Conservation (phyloP, 2,888 invertebrate species). For the Synergus laeviventris region DNA sequence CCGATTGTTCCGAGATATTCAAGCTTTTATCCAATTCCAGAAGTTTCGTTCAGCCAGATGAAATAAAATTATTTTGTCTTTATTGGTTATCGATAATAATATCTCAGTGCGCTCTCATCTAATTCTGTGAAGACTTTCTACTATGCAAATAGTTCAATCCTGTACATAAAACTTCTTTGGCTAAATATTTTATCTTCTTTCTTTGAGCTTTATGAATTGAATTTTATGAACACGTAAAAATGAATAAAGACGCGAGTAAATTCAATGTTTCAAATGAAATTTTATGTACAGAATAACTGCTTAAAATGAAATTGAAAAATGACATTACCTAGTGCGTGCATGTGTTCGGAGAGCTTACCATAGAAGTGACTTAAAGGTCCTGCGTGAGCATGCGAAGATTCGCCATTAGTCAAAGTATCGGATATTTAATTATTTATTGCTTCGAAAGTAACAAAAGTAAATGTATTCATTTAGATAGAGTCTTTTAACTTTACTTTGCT, state of each 20-base stretch:
- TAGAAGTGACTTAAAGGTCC: slow-evolving; percentile 74
- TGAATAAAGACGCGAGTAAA: background rate
- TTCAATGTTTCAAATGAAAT: slow-evolving; percentile 4
- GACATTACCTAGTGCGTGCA: slow-evolving; percentile 76
- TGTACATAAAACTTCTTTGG: background rate
- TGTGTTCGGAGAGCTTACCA: slow-evolving; percentile 75
- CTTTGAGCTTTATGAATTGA: background rate
- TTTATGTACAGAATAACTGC: slow-evolving; percentile 18
- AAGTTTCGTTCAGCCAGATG: background rate
- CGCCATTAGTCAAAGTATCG: slow-evolving; percentile 61
- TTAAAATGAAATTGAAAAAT: slow-evolving; percentile 61
- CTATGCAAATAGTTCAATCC: background rate
- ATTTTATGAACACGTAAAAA: background rate
- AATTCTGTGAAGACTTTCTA: slow-evolving; percentile 15
- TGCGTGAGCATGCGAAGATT: slow-evolving; percentile 72
- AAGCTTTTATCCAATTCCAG: background rate
- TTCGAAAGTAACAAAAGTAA: background rate
- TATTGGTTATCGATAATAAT: background rate
- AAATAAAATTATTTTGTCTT: no score
- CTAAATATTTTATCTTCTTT: background rate
- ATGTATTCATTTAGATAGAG: no score
- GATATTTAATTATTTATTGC: background rate
- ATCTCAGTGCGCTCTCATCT: slow-evolving; percentile 24
- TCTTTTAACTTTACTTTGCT: no score
- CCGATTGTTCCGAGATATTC: background rate